These are phyloP conservation scores for Nothoprocta pentlandii DNA, from an alignment of 2,113 vertebrate species.

Conservation along the genomic window DNA sequence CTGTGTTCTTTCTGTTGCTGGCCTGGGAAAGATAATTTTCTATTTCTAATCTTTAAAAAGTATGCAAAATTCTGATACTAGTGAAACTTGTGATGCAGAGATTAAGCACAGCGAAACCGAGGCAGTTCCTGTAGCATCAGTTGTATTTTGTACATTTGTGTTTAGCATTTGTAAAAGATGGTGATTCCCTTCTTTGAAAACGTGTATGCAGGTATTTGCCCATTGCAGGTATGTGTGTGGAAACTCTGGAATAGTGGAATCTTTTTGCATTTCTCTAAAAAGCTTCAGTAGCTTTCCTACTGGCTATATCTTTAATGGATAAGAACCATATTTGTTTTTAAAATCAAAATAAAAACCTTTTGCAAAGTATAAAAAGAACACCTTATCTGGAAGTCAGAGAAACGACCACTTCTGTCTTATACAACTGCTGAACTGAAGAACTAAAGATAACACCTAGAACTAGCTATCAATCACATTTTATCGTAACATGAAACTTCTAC, in stretches of 20 bases:
- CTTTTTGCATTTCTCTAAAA: neutral
- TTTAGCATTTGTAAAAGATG: neutral
- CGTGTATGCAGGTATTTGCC: neutral
- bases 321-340: neutral
- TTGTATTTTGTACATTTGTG: no score
- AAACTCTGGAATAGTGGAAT: neutral
- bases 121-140: neutral
- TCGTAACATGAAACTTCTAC: neutral
- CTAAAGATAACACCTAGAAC: neutral
- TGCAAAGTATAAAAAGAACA: neutral
- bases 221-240: neutral
- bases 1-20: neutral
- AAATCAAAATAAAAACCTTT: neutral
- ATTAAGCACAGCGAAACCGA: neutral
- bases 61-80: neutral
- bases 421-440: neutral
- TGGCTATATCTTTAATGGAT: neutral
- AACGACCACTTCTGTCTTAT: neutral
- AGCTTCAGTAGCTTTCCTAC: neutral
- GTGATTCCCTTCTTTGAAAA: neutral
- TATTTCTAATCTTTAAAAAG: neutral
- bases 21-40: constrained; percentile 4
- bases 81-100: neutral
- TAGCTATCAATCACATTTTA: neutral
- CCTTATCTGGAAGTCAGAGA: neutral